Percentiles rank a stretch among this genome's conserved stretches.
Evolutionary conservation across 2,113 vertebrate species (phyloP).

Genomic region (Lipophrys pholis): DNA sequence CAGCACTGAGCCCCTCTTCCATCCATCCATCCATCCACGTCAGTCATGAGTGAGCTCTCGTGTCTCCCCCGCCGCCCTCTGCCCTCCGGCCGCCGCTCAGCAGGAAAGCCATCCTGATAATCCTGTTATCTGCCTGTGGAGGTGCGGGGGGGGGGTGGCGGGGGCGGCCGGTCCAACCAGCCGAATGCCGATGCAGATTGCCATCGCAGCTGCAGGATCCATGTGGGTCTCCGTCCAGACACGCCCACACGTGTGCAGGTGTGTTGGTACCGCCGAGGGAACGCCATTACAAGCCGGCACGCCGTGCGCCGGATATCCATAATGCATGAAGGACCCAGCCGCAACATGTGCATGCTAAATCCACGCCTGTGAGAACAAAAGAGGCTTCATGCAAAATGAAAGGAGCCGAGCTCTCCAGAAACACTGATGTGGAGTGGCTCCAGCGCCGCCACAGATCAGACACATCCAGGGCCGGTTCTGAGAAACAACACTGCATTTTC

Average conservation of each 20-base stretch:
- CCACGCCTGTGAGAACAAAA: conserved; percentile 34
- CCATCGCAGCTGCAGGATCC: conserved; percentile 44
- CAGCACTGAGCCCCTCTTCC: conserved; percentile 10
- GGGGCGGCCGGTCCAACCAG: background rate
- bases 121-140: conserved; percentile 63
- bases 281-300: too few relatives aligned
- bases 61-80: conserved; percentile 16
- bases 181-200: conserved; percentile 49
- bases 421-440: too few relatives aligned
- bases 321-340: conserved; percentile 50
- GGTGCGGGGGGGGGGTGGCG: too few relatives aligned
- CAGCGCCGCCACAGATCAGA: background rate
- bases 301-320: conserved; percentile 50
- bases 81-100: conserved; percentile 28
- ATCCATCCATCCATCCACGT: conserved; percentile 39
- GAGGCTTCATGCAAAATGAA: conserved; percentile 6
- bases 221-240: conserved; percentile 44
- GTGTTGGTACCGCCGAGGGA: background rate
- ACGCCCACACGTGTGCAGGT: conserved; percentile 10
- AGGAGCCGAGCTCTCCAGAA: conserved; percentile 1
- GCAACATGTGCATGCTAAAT: conserved; percentile 36
- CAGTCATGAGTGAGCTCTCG: conserved; percentile 34
- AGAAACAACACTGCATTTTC: background rate
- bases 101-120: conserved; percentile 56
- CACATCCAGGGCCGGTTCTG: too few relatives aligned